Base-by-base conservation (phyloP, 2,113 vertebrate species). In the Dipodomys spectabilis region DNA sequence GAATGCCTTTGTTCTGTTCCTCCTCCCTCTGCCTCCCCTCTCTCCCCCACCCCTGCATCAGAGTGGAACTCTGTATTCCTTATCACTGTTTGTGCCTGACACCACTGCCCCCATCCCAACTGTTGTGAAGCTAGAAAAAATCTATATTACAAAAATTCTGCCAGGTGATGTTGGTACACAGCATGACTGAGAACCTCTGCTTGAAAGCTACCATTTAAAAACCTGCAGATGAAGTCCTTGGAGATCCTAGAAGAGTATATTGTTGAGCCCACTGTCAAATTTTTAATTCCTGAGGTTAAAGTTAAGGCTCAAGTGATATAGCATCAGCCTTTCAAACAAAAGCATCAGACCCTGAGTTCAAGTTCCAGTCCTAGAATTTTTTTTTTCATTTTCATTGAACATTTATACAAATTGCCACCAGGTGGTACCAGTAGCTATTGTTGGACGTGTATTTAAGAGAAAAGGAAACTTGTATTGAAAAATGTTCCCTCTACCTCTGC, bases 381-480 rank as follows among this genome's bases (percentile, higher is more conserved):
- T 39, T 39, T 39, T 6, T 28, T 11, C 65, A 69, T n/a, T 30
- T 69, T 30, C 67, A 11, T 1, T 45, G 27, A 79, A 60, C 60
- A 5, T 64, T 90, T 89, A 28, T 65, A 23, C n/a, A n/a, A 64
- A 19, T 53, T 35, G 65, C 92, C 91, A 82, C 85, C 90, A 82
- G 92, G 87, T 75, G 88, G 93, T 77, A 62, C 35, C 11, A 22
- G 30, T 32, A 30, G 39, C 62, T 69, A 5, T 12, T 10, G n/a
- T 30, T n/a, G 13, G 32, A 75, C 27, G 5, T 27, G 2, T 72
- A 64, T 62, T 28, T 30, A n/a, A 32, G 83, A 77, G 35, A 75
- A 90, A 74, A 74, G 82, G 85, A 68, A 75, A 85, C 72, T 60
- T 13, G 23, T 1, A 0, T 16, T 27, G 20, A 87, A 67, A 60